Evolutionary conservation across 1,140 invertebrate species (phyloP), one percentile per base, ranked within the genome.

Genomic region (Drosophila pseudoananassae): DNA sequence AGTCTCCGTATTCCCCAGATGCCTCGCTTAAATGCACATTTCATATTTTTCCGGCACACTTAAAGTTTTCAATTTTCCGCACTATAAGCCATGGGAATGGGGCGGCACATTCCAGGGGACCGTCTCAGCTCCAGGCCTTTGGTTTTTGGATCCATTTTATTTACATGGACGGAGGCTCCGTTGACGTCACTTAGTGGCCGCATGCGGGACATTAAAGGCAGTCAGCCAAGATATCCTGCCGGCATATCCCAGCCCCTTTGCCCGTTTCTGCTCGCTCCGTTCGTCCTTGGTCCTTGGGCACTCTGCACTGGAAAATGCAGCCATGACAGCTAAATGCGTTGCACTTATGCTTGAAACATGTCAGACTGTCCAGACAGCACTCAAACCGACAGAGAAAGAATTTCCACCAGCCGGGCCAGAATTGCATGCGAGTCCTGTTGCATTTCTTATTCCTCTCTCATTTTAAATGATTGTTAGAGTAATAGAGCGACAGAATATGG

Each of bases 271-370:
- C 36, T 2, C 25, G 8, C 25, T 23, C 10, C 36, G 12, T 31
- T 10, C 31, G 31, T 31, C 31, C 1, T 31, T 36, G 33, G 33
- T 36, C 33, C 33, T 36, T 36, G 4, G 5, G 20, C 12, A 31
- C 25, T 50, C n/a, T 6, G 40, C 54, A 36, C 38, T 64, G 52
- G 38, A 74, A 59, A 81, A 58, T 73, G 78, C 78, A 82, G 75
- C 65, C 53, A 59, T 88, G 83, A 88, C 83, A 89, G 83, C 84
- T 88, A 88, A 88, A 88, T 88, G 83, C 83, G 76, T 84, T 89
- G 84, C 83, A 88, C 83, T 89, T 88, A 89, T 89, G 84, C 83
- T 89, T 89, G 88, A 88, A 88, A 83, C 83, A 89, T 83, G 80
- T 83, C 83, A 78, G 83, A 70, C 78, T 49, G 58, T 59, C 75